Percentiles rank a stretch among this genome's conserved stretches.
Conservation (phyloP, 2,113 vertebrate species). For the Ginglymostoma cirratum region DNA sequence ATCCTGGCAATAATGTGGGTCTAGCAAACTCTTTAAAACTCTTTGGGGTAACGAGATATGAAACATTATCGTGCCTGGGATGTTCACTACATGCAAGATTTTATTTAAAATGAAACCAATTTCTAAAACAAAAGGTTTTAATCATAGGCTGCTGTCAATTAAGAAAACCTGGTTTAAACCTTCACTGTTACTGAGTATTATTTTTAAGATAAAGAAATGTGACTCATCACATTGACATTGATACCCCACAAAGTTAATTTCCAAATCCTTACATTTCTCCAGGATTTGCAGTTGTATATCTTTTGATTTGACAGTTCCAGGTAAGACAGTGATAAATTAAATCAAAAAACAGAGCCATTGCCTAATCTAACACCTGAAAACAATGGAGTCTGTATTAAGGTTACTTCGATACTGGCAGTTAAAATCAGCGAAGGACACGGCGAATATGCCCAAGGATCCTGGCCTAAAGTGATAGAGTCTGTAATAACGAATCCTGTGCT, state of each 20-base stretch:
- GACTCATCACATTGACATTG: not conserved
- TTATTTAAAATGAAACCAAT: not conserved
- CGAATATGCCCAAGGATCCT: not conserved
- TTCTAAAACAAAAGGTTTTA: not conserved
- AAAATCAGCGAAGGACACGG: not conserved
- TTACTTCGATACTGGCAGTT: not conserved
- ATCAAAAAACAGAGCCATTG: not conserved
- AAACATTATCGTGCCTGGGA: not conserved
- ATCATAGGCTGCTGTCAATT: not conserved
- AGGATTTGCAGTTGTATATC: not conserved
- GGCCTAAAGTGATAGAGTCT: not conserved
- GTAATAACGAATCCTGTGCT: not conserved
- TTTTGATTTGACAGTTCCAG: constrained; percentile 10
- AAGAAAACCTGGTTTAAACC: not conserved
- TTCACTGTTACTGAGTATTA: not conserved
- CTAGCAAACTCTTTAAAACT: not conserved
- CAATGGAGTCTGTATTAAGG: constrained; percentile 7
- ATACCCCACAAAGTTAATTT: constrained; percentile 2
- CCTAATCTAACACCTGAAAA: not conserved
- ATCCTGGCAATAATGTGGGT: not conserved
- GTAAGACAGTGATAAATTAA: not conserved
- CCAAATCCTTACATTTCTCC: not conserved
- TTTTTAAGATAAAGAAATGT: not conserved
- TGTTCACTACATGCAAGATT: not conserved
- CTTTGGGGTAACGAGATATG: not conserved